Base-by-base conservation (phyloP, 2,888 invertebrate genomes). In the Hololepta plana region DNA sequence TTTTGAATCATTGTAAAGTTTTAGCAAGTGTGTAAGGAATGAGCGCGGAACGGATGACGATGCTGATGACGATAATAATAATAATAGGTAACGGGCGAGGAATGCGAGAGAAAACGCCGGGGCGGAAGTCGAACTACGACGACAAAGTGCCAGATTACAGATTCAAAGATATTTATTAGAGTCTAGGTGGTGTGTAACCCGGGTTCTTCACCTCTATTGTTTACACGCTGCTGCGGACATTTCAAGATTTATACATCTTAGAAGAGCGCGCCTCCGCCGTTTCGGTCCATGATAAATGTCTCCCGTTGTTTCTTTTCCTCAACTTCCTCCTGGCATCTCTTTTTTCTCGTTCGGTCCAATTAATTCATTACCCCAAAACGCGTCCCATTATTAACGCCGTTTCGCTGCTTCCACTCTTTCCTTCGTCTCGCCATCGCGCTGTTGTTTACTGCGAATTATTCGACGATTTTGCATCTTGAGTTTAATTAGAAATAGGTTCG, bases 181-280 rank as follows among this genome's bases (percentile, higher is more conserved):
- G 47, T 50, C 49, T 48, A 46, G 41, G 49, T 49, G 25, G 25
- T 15, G 12, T 12, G 4, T 25, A 49, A 47, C 46, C 48, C 40
- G 44, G 47, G 49, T 45, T 48, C 46, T 48, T 46, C 49, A 48
- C 49, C 51, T 49, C 45, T 44, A 53, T 54, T 54, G 54, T 54
- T 54, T 54, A 53, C 53, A 45, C 46, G 47, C 49, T 47, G 51
- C 46, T 46, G 46, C 47, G 50, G 51, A 51, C 51, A 49, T 49
- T 46, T 50, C 42, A 38, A 49, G 47, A 51, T 51, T 51, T 51
- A 51, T 51, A 44, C 41, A 39, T n/a, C n/a, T n/a, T n/a, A n/a
- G n/a, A n/a, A 20, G 11, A 12, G 11, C 11, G 12, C 11, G 20
- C 20, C 20, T 12, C 8, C 20, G 11, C 20, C 20, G 20, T 12